Percentiles rank a stretch among this genome's conserved stretches.
Evolutionary conservation across 2,888 invertebrate genomes (phyloP).

Genomic region (Thera britannica): DNA sequence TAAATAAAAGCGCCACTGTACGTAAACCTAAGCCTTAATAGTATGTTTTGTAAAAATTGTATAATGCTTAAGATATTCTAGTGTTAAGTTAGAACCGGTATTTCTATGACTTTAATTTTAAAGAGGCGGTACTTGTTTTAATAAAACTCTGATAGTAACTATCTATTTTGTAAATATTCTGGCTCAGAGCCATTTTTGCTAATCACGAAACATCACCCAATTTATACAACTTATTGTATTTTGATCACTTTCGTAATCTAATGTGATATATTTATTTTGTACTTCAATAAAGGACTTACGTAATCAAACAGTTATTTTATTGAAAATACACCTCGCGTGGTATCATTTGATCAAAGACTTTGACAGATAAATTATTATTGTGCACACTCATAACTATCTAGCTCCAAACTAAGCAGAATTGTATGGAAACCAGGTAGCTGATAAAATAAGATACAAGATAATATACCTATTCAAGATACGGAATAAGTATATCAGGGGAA

Average conservation of each 20-base stretch:
- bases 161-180: slow-evolving; percentile 6
- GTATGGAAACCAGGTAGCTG: too few relatives aligned
- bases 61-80: not conserved
- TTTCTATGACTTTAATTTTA: slow-evolving; percentile 10
- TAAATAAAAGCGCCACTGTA: too few relatives aligned
- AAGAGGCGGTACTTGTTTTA: slow-evolving; percentile 4
- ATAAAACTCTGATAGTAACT: not conserved
- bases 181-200: not conserved
- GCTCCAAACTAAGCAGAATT: too few relatives aligned
- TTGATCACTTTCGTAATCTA: not conserved
- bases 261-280: slow-evolving; percentile 14
- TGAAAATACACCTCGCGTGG: not conserved
- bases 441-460: too few relatives aligned
- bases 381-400: too few relatives aligned
- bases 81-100: not conserved
- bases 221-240: not conserved
- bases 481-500: too few relatives aligned
- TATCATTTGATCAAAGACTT: too few relatives aligned
- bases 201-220: slow-evolving; percentile 17
- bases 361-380: too few relatives aligned
- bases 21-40: too few relatives aligned
- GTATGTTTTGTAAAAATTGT: not conserved
- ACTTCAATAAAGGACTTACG: slow-evolving; percentile 1
- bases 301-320: not conserved
- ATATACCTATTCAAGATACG: too few relatives aligned